Percentiles rank a stretch among this genome's conserved stretches.
phyloP scores from a whole-genome alignment of 2,888 invertebrate species.

The Trachelus tabidus region DNA sequence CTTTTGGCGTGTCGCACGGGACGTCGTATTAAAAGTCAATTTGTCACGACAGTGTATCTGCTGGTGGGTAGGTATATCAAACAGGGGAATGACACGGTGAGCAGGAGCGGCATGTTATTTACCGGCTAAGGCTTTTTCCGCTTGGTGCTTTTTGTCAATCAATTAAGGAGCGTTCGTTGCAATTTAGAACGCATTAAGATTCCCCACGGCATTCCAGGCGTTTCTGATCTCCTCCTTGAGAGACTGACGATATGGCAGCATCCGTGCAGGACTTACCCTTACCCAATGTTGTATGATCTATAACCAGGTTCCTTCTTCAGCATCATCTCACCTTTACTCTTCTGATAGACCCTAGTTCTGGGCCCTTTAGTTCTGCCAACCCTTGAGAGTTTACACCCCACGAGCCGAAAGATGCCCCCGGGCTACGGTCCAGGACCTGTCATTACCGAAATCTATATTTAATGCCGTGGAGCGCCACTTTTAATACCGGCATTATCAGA shows the following conservation, averaged over 20 bases:
- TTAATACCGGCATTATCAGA: slow-evolving; percentile 52
- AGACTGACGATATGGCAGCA: not conserved
- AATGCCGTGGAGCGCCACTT: slow-evolving; percentile 38
- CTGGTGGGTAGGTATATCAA: slow-evolving; percentile 16
- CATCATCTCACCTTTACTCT: slow-evolving; percentile 6
- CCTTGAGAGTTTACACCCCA: too few relatives aligned
- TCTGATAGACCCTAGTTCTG: not conserved
- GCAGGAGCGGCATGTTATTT: slow-evolving; percentile 14
- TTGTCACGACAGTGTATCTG: slow-evolving; percentile 35
- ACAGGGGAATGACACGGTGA: slow-evolving; percentile 36
- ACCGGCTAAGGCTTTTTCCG: slow-evolving; percentile 32
- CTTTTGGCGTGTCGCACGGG: too few relatives aligned
- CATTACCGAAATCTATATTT: slow-evolving; percentile 43
- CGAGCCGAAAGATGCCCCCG: not conserved
- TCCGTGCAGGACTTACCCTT: slow-evolving; percentile 1
- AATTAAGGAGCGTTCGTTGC: slow-evolving; percentile 47
- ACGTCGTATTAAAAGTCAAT: slow-evolving; percentile 40
- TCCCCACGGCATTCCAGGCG: slow-evolving; percentile 38
- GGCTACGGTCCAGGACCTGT: slow-evolving; percentile 17
- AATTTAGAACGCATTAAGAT: slow-evolving; percentile 53
- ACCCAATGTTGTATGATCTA: not conserved
- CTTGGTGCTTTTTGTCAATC: slow-evolving; percentile 46
- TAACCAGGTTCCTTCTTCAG: not conserved
- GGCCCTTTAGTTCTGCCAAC: too few relatives aligned
- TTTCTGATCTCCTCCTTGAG: not conserved